Conservation (phyloP, 2,888 invertebrate species). For the Hyposoter didymator region DNA sequence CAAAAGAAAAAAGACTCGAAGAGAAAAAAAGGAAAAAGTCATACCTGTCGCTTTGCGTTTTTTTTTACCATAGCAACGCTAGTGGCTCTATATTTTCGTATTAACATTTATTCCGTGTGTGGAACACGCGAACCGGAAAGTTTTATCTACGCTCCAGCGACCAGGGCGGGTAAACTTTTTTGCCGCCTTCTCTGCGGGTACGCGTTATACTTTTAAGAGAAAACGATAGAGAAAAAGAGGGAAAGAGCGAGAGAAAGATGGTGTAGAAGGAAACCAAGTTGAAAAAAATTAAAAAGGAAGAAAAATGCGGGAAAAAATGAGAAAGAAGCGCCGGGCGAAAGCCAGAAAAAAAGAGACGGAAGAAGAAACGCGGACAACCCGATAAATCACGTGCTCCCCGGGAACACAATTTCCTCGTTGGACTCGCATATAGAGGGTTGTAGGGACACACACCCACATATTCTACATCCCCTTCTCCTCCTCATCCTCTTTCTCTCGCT, state of each 20-base stretch:
- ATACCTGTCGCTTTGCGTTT: constrained; percentile 33
- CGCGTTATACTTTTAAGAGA: constrained; percentile 46
- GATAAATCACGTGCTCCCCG: constrained; percentile 66
- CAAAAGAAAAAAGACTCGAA: constrained; percentile 37
- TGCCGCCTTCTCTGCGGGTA: constrained; percentile 54
- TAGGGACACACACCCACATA: constrained; percentile 36
- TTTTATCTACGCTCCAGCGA: constrained; percentile 66
- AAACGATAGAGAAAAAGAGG: constrained; percentile 25
- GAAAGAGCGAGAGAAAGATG: constrained; percentile 23
- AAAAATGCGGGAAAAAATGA: constrained; percentile 51
- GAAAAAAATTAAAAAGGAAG: constrained; percentile 38
- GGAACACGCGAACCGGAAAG: constrained; percentile 66
- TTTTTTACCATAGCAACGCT: constrained; percentile 38
- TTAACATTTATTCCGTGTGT: constrained; percentile 75
- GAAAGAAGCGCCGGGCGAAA: constrained; percentile 44
- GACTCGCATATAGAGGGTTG: constrained; percentile 36
- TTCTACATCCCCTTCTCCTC: constrained; percentile 2
- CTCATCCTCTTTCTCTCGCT: not conserved
- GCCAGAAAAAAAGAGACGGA: constrained; percentile 53
- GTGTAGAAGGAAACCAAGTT: constrained; percentile 46
- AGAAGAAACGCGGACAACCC: constrained; percentile 56
- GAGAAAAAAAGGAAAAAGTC: constrained; percentile 8
- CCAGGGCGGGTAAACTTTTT: constrained; percentile 63
- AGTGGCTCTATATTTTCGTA: constrained; percentile 67
- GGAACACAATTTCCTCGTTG: constrained; percentile 66